Conservation (phyloP, 1,140 invertebrate species). For the Bombus soroeensis region DNA sequence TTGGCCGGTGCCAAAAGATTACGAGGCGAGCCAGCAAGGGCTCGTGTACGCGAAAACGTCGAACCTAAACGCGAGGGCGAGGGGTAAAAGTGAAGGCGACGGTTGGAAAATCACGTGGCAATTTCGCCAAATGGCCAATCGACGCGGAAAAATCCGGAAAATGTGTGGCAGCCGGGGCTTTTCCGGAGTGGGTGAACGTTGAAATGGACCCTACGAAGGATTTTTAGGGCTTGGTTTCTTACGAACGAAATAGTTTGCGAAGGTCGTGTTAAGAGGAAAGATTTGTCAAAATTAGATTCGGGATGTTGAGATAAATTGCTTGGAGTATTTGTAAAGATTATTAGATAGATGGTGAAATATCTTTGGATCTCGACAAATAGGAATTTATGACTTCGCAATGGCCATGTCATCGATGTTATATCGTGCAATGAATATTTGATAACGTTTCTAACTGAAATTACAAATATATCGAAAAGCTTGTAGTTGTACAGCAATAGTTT, state of each 20-base stretch:
- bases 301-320: neutral
- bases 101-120: neutral
- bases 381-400: neutral
- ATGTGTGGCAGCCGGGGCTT: too few relatives aligned
- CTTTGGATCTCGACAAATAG: neutral
- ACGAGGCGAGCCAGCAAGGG: slow-evolving; percentile 22
- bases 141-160: neutral
- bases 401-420: neutral
- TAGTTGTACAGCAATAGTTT: neutral
- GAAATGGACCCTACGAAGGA: too few relatives aligned
- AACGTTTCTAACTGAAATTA: neutral
- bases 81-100: slow-evolving; percentile 17
- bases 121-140: neutral
- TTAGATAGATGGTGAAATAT: neutral
- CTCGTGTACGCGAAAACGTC: slow-evolving; percentile 16
- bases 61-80: neutral
- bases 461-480: neutral
- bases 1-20: slow-evolving; percentile 66
- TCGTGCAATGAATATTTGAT: neutral
- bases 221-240: neutral
- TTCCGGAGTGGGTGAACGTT: neutral
- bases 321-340: neutral
- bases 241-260: neutral
- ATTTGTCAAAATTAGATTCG: neutral
- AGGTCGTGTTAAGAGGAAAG: too few relatives aligned